Evolutionary conservation across 2,113 vertebrate species (phyloP).

Genomic region (Centropristis striata): DNA sequence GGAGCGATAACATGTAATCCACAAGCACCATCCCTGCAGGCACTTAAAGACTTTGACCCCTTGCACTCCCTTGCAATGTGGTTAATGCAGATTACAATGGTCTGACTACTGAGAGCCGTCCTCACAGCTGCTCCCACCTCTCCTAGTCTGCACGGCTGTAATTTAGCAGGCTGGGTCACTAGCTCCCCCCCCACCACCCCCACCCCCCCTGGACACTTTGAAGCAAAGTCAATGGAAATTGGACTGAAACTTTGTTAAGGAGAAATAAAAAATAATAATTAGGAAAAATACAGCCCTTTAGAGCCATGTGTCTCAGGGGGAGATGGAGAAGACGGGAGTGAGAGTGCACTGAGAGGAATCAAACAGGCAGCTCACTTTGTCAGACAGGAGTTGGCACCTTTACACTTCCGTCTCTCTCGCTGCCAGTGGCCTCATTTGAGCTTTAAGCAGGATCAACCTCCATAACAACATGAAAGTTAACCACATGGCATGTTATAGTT

Average conservation of each 20-base stretch:
- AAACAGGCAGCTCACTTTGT: constrained; percentile 61
- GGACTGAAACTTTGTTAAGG: constrained; percentile 67
- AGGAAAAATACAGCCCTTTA: constrained; percentile 53
- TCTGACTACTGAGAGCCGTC: constrained; percentile 74
- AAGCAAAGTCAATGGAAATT: constrained; percentile 75
- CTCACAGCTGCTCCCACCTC: constrained; percentile 82
- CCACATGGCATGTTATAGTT: constrained; percentile 35
- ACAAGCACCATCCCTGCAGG: constrained; percentile 79
- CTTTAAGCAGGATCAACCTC: constrained; percentile 59
- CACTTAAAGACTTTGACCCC: constrained; percentile 88
- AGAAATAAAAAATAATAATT: constrained; percentile 74
- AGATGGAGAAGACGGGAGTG: constrained; percentile 44
- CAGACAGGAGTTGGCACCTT: constrained; percentile 67
- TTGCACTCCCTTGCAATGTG: constrained; percentile 82
- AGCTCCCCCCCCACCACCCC: neutral
- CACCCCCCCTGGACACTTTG: constrained; percentile 58
- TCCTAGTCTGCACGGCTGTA: constrained; percentile 67
- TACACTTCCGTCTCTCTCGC: constrained; percentile 40
- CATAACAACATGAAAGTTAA: constrained; percentile 47
- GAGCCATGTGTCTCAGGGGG: constrained; percentile 29
- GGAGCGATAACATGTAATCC: constrained; percentile 80
- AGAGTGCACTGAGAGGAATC: constrained; percentile 38
- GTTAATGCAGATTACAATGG: constrained; percentile 87
- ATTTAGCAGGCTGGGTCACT: constrained; percentile 70
- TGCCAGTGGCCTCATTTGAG: constrained; percentile 56